phyloP scores from a whole-genome alignment of 2,113 vertebrate genomes.

The Telmatochromis sp. region DNA sequence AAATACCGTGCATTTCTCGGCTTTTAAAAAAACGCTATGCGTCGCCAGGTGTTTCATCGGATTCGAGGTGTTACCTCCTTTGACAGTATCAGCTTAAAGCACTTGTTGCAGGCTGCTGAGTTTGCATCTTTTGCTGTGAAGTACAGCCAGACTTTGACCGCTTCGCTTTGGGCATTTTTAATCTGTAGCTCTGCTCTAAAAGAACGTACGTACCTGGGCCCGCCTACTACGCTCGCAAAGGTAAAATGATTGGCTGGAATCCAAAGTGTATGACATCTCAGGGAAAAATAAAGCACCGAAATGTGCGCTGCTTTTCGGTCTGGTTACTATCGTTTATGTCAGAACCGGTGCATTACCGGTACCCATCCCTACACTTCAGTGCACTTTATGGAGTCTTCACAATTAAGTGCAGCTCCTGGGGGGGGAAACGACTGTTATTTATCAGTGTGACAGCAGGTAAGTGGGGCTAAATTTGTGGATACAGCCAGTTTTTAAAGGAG shows the following conservation, averaged over 20 bases:
- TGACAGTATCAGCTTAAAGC: rapidly evolving
- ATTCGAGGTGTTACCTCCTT: too few relatives aligned
- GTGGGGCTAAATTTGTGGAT: neutral
- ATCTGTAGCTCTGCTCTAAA: too few relatives aligned
- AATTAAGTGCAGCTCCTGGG: neutral
- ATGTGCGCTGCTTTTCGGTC: neutral
- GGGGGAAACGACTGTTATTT: neutral
- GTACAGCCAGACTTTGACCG: too few relatives aligned
- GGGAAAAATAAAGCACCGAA: rapidly evolving
- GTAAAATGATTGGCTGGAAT: neutral
- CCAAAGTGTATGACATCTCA: rapidly evolving
- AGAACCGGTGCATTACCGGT: neutral
- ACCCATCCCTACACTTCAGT: neutral
- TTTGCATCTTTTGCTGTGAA: too few relatives aligned
- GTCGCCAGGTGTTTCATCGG: rapidly evolving
- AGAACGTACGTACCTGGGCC: rapidly evolving
- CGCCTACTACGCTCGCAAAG: rapidly evolving
- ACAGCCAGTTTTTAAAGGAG: neutral
- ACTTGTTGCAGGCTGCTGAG: too few relatives aligned
- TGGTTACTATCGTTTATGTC: neutral
- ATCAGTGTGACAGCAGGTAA: neutral
- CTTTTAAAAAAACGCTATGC: rapidly evolving
- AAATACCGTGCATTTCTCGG: too few relatives aligned
- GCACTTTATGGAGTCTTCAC: neutral
- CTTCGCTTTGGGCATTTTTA: too few relatives aligned